Base-by-base conservation (phyloP, 2,113 vertebrate species). In the Hydropotes inermis region DNA sequence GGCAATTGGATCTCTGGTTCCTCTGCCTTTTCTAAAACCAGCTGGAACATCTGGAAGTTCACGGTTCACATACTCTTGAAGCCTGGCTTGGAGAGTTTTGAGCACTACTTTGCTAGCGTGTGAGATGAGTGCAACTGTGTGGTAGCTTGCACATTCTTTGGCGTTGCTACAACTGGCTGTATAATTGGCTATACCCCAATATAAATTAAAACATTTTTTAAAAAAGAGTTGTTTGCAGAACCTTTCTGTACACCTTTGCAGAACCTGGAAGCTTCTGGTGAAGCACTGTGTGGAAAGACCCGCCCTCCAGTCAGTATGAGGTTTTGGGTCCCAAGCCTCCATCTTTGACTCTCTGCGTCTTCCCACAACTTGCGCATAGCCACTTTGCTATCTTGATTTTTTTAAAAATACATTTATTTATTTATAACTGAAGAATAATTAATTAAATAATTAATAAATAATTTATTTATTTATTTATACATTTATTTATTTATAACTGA, bases 51-150 rank as follows among this genome's bases (percentile, higher is more conserved):
- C 17, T 21, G 64, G 9, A 70, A 70, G 17, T 70, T 70, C 0
- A 0, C 0, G 4, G 17, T 21, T 70, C 33, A 21, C 2, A 1
- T 67, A 1, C 0, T 67, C 33, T 0, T 67, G 17, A 21, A 67
- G 64, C 33, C n/a, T 70, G 64, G n/a, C 64, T 70, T 70, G 64
- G 64, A 36, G n/a, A 21, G 36, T 70, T 70, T 70, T 36, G n/a
- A 36, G 4, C 64, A 70, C 8, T 21, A 21, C 64, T 67, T 67
- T 36, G 4, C 64, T 11, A 67, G 64, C 17, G 0, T 67, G 64
- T 36, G 64, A 67, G 33, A 21, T 36, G 64, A 67, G n/a, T 11
- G 33, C 64, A 36, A 0, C 5, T 21, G 8, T 21, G 33, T 0
- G 4, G 61, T 67, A 67, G 33, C 9, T 36, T 67, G 33, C 8